Base-by-base conservation (phyloP, 2,113 vertebrate genomes). In the Anolis carolinensis region DNA sequence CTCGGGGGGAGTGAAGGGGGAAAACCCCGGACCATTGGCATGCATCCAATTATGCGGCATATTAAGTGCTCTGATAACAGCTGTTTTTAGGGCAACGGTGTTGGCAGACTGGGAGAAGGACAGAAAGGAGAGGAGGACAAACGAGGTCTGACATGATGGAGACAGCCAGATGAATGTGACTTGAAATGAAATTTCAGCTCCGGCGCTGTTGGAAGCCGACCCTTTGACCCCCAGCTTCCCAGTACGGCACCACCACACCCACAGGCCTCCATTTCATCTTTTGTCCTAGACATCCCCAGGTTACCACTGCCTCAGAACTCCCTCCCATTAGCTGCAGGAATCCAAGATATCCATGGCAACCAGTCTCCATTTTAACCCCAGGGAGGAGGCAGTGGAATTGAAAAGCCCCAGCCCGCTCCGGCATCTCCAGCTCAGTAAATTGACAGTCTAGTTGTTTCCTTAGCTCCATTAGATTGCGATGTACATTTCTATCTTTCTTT, bases 321-420 rank as follows among this genome's bases (percentile, higher is more conserved):
- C 97, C 96, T 97, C 97, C 97, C 93, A 97, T 97, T 97, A 97
- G 96, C 97, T 96, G 97, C 97, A 97, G 97, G 97, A 98, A 96
- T 97, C 97, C 96, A 96, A 94, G 93, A 98, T 99, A 98, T 98
- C 98, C 98, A 99, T 99, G 98, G 98, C 97, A 99, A 99, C 98
- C 94, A 7, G 96, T 96, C 96, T 97, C 14, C 16, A n/a, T 81
- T 81, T 96, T 97, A 97, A 97, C 96, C 96, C 96, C 93, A 90
- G 97, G 97, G 97, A 97, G 97, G 98, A 96, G 97, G 96, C 96
- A 95, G 97, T 93, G 85, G 92, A 97, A 97, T 91, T 97, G 97
- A 97, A 97, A 97, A 95, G 94, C 97, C 97, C 96, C 96, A 95
- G 97, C 97, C 96, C 97, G 97, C 96, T 97, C 97, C 96, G 96